Percentiles rank a stretch among this genome's conserved stretches.
These are phyloP conservation scores for Oceanodroma tethys DNA, from an alignment of 2,113 vertebrate genomes.

Conservation along the genomic window DNA sequence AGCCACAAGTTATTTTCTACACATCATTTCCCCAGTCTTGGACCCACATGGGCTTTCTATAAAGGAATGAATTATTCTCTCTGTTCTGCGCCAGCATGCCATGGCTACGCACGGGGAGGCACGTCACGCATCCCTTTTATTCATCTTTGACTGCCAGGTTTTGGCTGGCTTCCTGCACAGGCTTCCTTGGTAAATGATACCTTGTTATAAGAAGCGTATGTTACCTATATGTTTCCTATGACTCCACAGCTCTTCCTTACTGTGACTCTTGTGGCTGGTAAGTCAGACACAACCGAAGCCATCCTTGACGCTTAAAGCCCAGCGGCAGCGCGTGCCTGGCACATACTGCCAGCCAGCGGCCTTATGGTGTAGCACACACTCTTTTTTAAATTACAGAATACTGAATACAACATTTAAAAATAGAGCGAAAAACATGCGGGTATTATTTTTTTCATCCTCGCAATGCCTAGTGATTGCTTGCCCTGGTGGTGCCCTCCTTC, in stretches of 20 bases:
- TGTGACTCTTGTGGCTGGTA: background rate
- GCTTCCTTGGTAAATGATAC: fast-evolving
- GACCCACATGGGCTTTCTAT: background rate
- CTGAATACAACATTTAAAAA: background rate
- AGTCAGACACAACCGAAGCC: background rate
- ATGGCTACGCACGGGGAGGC: fast-evolving
- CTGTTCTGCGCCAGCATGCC: background rate
- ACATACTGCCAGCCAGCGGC: background rate
- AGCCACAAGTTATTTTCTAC: background rate
- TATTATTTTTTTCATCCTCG: background rate
- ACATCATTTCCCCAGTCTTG: background rate
- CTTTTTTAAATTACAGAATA: background rate
- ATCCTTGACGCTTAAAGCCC: fast-evolving
- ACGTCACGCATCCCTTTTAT: background rate
- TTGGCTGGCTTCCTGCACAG: background rate
- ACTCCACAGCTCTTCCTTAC: background rate
- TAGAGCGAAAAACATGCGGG: background rate
- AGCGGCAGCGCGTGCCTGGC: background rate
- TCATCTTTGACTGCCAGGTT: background rate
- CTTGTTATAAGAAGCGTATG: fast-evolving
- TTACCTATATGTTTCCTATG: fast-evolving
- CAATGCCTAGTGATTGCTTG: background rate
- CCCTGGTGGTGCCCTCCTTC: background rate
- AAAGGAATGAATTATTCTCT: background rate
- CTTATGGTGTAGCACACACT: fast-evolving